Base-by-base conservation (phyloP, 2,113 vertebrate species). In the Pterocles burchelli region DNA sequence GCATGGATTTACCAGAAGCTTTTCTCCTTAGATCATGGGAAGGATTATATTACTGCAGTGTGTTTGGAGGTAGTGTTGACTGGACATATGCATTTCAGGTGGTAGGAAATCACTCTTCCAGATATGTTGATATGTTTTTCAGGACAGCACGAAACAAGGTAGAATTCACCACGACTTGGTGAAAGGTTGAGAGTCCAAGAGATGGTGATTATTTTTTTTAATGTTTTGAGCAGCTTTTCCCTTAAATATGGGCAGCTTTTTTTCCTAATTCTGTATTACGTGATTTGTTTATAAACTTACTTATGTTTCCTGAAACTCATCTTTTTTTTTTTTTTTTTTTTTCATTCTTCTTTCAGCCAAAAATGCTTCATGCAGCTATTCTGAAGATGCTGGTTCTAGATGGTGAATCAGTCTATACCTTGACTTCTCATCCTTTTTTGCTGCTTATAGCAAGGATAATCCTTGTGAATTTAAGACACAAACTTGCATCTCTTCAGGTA, bases 381-480 rank as follows among this genome's bases (percentile, higher is more conserved):
- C 95, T 98, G 91, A 98, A 95, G 89, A 83, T 96, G 85, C 98
- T 99, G 57, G 66, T 98, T 94, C 97, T 99, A 93, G 99, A 99
- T 70, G 99, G 99, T 33, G 99, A 99, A 98, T 98, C 98, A 1
- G 83, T 99, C n/a, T 99, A 99, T 96, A 98, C 98, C 89, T 97
- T 99, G 97, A 98, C 98, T 46, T 95, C 96, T 57, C 98, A 98
- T 89, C 98, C 99, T 38, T 36, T 99, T 54, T 98, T 99, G 62
- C 97, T 99, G 46, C 97, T 99, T 77, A 63, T 99, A 93, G 98
- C 98, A 70, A 98, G 98, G 75, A 96, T 98, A 45, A 97, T 99
- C 62, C 97, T 99, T 81, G 98, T 99, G 96, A 98, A 96, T 89
- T 96, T 98, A 77, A 98, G 97, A 41, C 96, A 97, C 24, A 98